Base-by-base conservation (phyloP, 92 coral and sea anemone species). In the Pocillopora meandrina region DNA sequence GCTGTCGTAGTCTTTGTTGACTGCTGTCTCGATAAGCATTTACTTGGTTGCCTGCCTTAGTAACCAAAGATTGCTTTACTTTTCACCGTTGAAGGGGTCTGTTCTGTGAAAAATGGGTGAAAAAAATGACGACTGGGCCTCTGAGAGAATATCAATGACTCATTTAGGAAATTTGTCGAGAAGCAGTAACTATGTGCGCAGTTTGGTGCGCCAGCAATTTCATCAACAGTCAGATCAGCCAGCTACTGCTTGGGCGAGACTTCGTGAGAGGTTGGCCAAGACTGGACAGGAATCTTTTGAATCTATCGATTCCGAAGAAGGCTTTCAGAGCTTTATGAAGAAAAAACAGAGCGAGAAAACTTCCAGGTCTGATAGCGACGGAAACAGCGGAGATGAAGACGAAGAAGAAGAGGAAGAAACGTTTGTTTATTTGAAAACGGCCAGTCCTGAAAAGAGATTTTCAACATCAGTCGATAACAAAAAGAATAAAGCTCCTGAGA, bases 121-220 rank as follows among this genome's bases (percentile, higher is more conserved):
- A 55, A 64, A 55, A 11, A 72, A 61, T 12, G 75, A 23, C 3
- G n/a, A 55, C n/a, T 52, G 80, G 35, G 80, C 63, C 6, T 64
- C 7, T 15, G 86, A 83, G 31, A 23, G 86, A 52, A 62, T 83
- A 42, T 49, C 79, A 5, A 83, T 83, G 80, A 73, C 86, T 49
- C 65, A 83, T n/a, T n/a, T 83, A 62, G 80, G 19, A 56, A 73
- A 63, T 52, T 83, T 83, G 57, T 83, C 86, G 3, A 83, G 86
- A 63, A 83, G 86, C 74, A 84, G 88, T 69, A 9, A 66, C 10
- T 81, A 82, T 67, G 85, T 87, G 1, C 88, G 91, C 21, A 75
- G 65, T 58, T 68, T 87, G 79, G 85, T 87, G 15, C 87, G 91
- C 4, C 82, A 75, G 33, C 91, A 87, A 76, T 83, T 87, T 71